Base-by-base conservation (phyloP, 2,113 vertebrate genomes). In the Struthidea cinerea region DNA sequence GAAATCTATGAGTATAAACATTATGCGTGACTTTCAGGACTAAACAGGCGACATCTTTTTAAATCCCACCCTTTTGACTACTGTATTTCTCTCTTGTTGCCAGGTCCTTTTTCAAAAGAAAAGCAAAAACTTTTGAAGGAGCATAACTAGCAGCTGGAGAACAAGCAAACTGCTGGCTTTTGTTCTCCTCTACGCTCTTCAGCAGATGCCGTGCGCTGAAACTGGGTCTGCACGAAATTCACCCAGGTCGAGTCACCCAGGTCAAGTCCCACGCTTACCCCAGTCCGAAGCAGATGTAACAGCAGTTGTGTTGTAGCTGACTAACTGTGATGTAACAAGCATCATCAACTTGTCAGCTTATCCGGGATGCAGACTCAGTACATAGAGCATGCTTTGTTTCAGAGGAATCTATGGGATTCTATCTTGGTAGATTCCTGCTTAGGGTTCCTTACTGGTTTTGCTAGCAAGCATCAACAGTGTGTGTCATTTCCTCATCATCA, bases 391-490 rank as follows among this genome's bases (percentile, higher is more conserved):
- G 41, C 16, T 37, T 44, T 67, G 15, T 59, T 57, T 75, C 24
- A 63, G 81, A 74, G 20, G 26, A 22, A 61, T 9, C 27, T 49
- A 6, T 32, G 13, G 23, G 21, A 63, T 76, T 64, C 37, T 41
- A 0, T 35, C 57, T 23, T 27, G 28, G 16, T 17, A 44, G 46
- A 24, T 22, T 74, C 16, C 33, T 35, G 12, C 19, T 56, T 41
- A 14, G 41, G 37, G 10, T 14, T 53, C 46, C 28, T 28, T 22
- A 6, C 28, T 30, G 47, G 26, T 80, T 91, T 83, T 89, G 27
- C 2, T 23, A 84, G 33, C 20, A 56, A 68, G 49, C 32, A 46
- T 5, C 32, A 44, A 4, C 16, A n/a, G 11, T 0, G 0, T 16
- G n/a, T 39, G 33, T 11, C 3, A 15, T 55, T 50, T 82, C 44